phyloP scores from a whole-genome alignment of 2,113 vertebrate species.

The Entosphenus tridentatus region DNA sequence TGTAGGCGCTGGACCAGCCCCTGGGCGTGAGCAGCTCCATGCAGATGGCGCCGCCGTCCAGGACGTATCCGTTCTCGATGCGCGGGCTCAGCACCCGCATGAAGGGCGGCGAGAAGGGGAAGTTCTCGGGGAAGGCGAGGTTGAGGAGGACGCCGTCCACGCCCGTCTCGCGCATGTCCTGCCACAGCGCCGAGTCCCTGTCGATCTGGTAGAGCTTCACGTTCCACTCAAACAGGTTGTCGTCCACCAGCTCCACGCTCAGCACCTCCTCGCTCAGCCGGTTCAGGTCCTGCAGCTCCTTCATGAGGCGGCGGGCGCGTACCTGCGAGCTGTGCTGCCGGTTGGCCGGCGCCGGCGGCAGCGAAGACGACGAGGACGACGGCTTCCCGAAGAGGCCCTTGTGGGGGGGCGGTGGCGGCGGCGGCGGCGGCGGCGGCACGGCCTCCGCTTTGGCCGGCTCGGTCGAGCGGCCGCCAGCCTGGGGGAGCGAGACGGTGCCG shows the following conservation, averaged over 20 bases:
- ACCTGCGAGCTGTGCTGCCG: constrained; percentile 90
- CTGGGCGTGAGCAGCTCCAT: constrained; percentile 97
- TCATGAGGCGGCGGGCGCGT: constrained; percentile 82
- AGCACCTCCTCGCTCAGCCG: constrained; percentile 92
- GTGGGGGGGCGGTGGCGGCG: constrained; percentile 12
- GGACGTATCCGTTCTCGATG: constrained; percentile 92
- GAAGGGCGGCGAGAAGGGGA: constrained; percentile 94
- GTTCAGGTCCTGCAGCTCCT: constrained; percentile 94
- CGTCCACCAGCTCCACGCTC: constrained; percentile 91
- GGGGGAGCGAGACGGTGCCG: not conserved
- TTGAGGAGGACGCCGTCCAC: constrained; percentile 92
- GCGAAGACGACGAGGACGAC: constrained; percentile 15
- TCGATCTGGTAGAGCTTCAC: constrained; percentile 98
- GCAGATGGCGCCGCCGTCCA: constrained; percentile 95
- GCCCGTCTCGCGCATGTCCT: constrained; percentile 99
- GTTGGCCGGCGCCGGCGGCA: constrained; percentile 35
- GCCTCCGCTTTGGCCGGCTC: constrained; percentile 19
- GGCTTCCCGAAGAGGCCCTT: constrained; percentile 24
- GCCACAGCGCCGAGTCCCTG: constrained; percentile 97
- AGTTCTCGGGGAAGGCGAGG: constrained; percentile 95
- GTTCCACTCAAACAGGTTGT: constrained; percentile 98
- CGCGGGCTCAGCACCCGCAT: constrained; percentile 90
- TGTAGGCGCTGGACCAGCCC: constrained; percentile 98
- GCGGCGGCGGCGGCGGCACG: constrained; percentile 20
- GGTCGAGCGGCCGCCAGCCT: not conserved